Evolutionary conservation across 2,797 vertebrate species (phyloP), one percentile per base, ranked within the genome.

Genomic region (Spea hammondii): DNA sequence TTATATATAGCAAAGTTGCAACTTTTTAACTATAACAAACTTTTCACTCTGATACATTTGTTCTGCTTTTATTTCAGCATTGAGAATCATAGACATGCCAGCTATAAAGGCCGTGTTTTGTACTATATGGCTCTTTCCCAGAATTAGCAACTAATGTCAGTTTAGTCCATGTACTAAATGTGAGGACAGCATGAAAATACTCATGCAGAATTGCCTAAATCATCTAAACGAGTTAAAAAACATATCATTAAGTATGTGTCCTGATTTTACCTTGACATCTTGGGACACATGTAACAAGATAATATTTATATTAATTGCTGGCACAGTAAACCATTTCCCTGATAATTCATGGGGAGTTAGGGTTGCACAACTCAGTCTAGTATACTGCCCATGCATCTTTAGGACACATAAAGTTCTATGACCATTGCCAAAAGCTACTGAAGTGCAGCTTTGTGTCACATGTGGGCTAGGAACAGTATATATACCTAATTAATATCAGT

Each of bases 261-360:
- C 80, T 82, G 70, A 72, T 69, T 64, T 82, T 74, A 82, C 80
- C 80, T 82, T 78, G 17, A 57, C 66, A 57, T 11, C 65, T 74
- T 65, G 75, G 80, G 75, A 77, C 65, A 65, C 32, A 7, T 78
- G 80, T 74, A 78, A 82, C 65, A 14, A 60, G 70, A 82, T 82
- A 77, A 32, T 73, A 70, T 82, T 74, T 74, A 65, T 51, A 77
- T 74, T 82, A 82, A 82, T 81, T 81, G 49, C 70, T 45, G 65
- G 70, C 64, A 73, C 79, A 73, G 64, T 72, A 81, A 81, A 81
- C 74, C 74, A 77, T 55, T 65, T 74, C 70, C 66, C 47, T 82
- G 78, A 82, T 82, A 59, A 81, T 70, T 14, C 50, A 55, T 45
- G 45, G 66, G 64, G 59, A 65, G 48, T 69, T 78, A 62, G 12